These are phyloP conservation scores for Rutpela maculata DNA, from an alignment of 2,888 invertebrate species.

Conservation along the genomic window DNA sequence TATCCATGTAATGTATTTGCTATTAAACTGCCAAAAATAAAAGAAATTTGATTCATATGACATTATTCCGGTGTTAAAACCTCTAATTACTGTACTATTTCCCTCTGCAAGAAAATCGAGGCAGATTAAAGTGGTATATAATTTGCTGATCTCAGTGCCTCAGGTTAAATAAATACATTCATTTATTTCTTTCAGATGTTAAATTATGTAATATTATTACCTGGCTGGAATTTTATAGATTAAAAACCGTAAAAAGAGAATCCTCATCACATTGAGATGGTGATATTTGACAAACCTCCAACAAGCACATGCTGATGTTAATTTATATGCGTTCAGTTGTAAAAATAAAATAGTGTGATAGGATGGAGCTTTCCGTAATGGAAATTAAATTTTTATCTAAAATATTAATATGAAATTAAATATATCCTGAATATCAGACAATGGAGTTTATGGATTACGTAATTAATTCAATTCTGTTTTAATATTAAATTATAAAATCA, in stretches of 20 bases:
- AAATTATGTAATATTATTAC: constrained; percentile 23
- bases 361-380: too few species aligned
- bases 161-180: constrained; percentile 21
- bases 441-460: too few species aligned
- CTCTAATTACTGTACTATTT: background rate
- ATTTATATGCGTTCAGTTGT: background rate
- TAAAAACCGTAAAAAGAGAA: background rate
- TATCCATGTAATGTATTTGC: too few species aligned
- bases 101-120: background rate
- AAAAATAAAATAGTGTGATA: background rate
- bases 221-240: background rate
- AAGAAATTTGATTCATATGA: too few species aligned
- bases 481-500: too few species aligned
- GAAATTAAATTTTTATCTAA: too few species aligned
- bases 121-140: background rate
- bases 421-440: too few species aligned
- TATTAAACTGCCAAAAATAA: too few species aligned
- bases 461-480: too few species aligned
- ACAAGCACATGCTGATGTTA: background rate
- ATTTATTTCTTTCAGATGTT: constrained; percentile 31
- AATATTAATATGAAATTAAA: too few species aligned
- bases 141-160: background rate
- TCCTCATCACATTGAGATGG: background rate
- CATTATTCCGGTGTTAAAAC: too few species aligned
- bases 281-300: background rate